Conservation (phyloP, 2,797 vertebrate genomes). For the Betta splendens region DNA sequence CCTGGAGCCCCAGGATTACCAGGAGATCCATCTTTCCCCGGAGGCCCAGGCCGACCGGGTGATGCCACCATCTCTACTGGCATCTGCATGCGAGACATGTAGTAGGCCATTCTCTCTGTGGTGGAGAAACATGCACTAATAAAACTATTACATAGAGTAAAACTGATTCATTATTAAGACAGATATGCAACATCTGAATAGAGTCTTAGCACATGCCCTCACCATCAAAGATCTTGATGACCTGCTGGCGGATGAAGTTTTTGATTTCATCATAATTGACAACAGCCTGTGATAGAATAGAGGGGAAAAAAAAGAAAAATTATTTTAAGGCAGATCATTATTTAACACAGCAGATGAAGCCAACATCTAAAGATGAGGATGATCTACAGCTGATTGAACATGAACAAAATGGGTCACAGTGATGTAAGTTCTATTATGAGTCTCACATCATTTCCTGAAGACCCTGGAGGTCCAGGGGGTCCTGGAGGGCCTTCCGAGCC, state of each 20-base stretch:
- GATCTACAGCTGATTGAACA: constrained; percentile 18
- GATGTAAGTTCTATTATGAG: neutral
- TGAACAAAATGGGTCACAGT: neutral
- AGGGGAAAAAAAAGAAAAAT: constrained; percentile 21
- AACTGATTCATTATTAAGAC: neutral
- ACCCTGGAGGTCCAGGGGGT: constrained; percentile 79
- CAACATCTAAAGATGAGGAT: constrained; percentile 8
- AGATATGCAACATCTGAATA: constrained; percentile 3
- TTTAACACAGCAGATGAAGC: constrained; percentile 52
- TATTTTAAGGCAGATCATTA: constrained; percentile 52
- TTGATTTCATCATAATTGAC: constrained; percentile 96
- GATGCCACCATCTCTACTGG: constrained; percentile 87
- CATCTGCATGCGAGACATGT: constrained; percentile 90
- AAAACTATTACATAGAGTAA: constrained; percentile 16
- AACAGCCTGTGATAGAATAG: constrained; percentile 79
- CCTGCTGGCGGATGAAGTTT: constrained; percentile 94
- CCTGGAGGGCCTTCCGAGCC: constrained; percentile 85
- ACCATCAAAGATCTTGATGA: constrained; percentile 97
- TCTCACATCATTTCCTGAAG: constrained; percentile 89
- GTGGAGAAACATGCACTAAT: constrained; percentile 12
- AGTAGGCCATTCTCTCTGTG: constrained; percentile 95
- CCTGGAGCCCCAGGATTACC: constrained; percentile 86
- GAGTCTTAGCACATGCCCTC: constrained; percentile 43
- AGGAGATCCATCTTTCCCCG: constrained; percentile 89
- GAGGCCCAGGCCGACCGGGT: constrained; percentile 90